A percentile compares a stretch with the other conserved stretches of the same genome.
These are phyloP conservation scores for Uropsilus gracilis DNA, from an alignment of 2,113 vertebrate species.

Conservation along the genomic window DNA sequence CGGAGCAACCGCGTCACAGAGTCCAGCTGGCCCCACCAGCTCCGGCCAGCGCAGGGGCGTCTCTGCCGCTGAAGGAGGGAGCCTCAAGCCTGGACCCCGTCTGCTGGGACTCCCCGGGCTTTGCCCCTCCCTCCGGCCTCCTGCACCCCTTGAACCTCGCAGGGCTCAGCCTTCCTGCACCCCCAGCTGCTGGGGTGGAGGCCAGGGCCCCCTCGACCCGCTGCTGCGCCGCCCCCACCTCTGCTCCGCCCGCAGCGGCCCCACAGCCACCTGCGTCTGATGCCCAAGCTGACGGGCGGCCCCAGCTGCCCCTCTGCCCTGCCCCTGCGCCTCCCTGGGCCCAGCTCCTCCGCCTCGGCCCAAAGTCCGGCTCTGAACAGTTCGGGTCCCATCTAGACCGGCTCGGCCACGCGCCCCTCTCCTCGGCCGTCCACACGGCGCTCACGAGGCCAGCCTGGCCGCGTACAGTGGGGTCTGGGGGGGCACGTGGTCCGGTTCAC, in stretches of 20 bases:
- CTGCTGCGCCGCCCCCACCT: background rate
- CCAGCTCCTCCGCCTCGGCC: no score
- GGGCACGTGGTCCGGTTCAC: no score
- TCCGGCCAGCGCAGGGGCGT: background rate
- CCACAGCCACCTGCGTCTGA: background rate
- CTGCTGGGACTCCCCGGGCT: fast-evolving
- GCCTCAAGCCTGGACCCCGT: background rate
- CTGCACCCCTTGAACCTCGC: background rate
- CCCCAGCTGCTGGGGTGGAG: background rate
- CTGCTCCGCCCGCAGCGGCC: background rate
- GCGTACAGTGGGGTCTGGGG: no score
- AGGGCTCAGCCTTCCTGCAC: background rate
- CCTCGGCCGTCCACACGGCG: no score
- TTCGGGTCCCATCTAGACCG: no score
- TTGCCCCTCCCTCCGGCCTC: background rate
- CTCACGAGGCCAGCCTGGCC: no score
- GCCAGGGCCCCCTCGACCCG: background rate
- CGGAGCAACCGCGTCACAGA: background rate
- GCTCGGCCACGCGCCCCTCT: no score
- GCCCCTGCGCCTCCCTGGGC: background rate
- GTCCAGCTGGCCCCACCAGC: background rate
- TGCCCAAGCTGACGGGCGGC: background rate
- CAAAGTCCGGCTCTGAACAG: no score
- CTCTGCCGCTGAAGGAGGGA: background rate
- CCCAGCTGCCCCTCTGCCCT: background rate